Conservation (phyloP, 2,888 invertebrate species). For the Drosophila anomalata region DNA sequence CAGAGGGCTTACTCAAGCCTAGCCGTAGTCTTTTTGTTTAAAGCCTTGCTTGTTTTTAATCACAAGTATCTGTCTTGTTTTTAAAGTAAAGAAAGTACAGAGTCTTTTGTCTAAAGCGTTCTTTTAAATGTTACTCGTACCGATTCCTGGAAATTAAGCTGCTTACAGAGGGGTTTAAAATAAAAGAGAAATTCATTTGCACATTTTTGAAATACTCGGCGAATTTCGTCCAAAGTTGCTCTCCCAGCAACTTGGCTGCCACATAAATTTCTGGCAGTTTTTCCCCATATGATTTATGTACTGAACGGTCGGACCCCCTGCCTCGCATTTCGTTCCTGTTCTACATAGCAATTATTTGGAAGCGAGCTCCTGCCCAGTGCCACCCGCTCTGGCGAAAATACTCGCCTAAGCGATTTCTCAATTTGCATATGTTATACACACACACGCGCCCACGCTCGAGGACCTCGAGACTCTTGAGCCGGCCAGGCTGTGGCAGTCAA, state of each 20-base stretch:
- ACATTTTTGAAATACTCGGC: slow-evolving; percentile 33
- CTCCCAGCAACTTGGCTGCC: slow-evolving; percentile 35
- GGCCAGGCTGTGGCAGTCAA: slow-evolving; percentile 64
- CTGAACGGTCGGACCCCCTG: background rate
- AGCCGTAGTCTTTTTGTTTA: no score
- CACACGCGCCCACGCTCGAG: slow-evolving; percentile 17
- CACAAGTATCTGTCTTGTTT: no score
- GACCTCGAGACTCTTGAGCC: slow-evolving; percentile 33
- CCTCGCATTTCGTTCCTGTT: slow-evolving; percentile 30
- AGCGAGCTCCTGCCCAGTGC: slow-evolving; percentile 44
- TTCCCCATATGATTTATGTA: slow-evolving; percentile 42
- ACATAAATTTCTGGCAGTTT: slow-evolving; percentile 38
- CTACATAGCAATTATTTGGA: slow-evolving; percentile 63
- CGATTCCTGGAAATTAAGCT: slow-evolving; percentile 8
- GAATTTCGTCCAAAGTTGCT: slow-evolving; percentile 29
- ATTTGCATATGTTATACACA: slow-evolving; percentile 70
- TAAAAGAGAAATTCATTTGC: slow-evolving; percentile 25
- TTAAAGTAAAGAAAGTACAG: no score
- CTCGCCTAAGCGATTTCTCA: slow-evolving; percentile 70
- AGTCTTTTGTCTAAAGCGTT: no score
- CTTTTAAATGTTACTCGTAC: background rate
- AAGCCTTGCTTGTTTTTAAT: no score
- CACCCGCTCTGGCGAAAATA: slow-evolving; percentile 41
- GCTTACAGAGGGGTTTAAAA: slow-evolving; percentile 4
- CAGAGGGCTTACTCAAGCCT: no score